Base-by-base conservation (phyloP, 2,113 vertebrate species). In the Serilophus lunatus region DNA sequence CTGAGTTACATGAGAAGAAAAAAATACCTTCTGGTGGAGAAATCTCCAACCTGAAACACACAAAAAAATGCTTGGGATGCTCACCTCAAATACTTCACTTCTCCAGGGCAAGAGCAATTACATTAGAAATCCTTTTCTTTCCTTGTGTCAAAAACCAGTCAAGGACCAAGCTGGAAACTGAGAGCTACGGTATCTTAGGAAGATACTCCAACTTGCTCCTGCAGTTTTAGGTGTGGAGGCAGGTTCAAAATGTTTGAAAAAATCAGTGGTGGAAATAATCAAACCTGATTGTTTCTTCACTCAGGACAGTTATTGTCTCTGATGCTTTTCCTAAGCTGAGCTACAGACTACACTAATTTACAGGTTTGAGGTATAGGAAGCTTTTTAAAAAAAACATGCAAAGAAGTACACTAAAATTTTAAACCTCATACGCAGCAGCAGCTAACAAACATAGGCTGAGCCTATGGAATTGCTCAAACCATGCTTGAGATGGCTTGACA, bases 351-450 rank as follows among this genome's bases (percentile, higher is more conserved):
- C 25, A 45, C 1, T 8, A 65, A 11, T 49, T 38, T 72, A 50
- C 47, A 85, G 12, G 10, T 42, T 2, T 69, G 8, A 12, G 6
- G 6, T 56, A 66, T 1, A 42, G 40, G 47, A 59, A 88, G 28
- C 5, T 31, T 31, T 35, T 64, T 31, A 12, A 26, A 6, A 42
- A 14, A 44, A 18, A 1, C 0, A 4, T 6, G 20, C 9, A 13
- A 15, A 35, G 51, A 35, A 7, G 1, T 36, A 3, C 3, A 4
- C 5, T 61, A 64, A 75, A 86, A 53, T 26, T 53, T 69, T 18
- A 64, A n/a, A 80, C n/a, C n/a, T n/a, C n/a, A n/a, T n/a, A n/a
- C n/a, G n/a, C n/a, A n/a, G n/a, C 44, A 54, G 38, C 38, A 79
- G 44, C 26, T 31, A 49, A 51, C 44, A 68, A 76, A 28, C 5